A percentile compares a stretch with the other conserved stretches of the same genome.
Conservation (phyloP, 2,888 invertebrate species). For the Cephalotes varians region DNA sequence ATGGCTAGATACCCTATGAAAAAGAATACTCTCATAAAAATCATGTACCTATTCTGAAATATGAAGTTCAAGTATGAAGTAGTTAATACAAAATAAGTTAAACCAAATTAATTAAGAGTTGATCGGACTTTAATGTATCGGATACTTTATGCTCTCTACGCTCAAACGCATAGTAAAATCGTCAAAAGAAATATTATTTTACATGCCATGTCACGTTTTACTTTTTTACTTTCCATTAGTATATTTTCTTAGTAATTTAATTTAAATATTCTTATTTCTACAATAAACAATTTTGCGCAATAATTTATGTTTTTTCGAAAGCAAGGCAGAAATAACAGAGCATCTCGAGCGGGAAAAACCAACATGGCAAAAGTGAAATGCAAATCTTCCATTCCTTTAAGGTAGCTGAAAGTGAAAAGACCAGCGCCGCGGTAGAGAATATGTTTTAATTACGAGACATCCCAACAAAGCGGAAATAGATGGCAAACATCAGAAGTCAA, state of each 20-base stretch:
- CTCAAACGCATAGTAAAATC: not conserved
- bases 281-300: not conserved
- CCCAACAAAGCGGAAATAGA: not conserved
- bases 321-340: conserved; percentile 37
- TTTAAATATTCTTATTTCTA: not conserved
- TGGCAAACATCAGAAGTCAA: not conserved
- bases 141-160: not conserved
- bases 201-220: not conserved
- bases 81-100: not conserved
- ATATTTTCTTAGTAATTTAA: not conserved
- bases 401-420: conserved; percentile 14
- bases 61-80: not conserved
- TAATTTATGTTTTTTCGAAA: not conserved
- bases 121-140: not conserved
- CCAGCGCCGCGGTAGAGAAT: not conserved
- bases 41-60: not conserved
- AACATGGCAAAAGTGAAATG: conserved; percentile 49
- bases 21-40: not conserved
- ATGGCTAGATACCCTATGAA: not conserved
- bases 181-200: not conserved
- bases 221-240: not conserved
- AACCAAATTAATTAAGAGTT: not conserved
- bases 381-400: conserved; percentile 29
- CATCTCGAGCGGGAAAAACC: not conserved
- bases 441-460: conserved; percentile 6